phyloP scores from a whole-genome alignment of 1,140 invertebrate genomes.

The Triops cancriformis region DNA sequence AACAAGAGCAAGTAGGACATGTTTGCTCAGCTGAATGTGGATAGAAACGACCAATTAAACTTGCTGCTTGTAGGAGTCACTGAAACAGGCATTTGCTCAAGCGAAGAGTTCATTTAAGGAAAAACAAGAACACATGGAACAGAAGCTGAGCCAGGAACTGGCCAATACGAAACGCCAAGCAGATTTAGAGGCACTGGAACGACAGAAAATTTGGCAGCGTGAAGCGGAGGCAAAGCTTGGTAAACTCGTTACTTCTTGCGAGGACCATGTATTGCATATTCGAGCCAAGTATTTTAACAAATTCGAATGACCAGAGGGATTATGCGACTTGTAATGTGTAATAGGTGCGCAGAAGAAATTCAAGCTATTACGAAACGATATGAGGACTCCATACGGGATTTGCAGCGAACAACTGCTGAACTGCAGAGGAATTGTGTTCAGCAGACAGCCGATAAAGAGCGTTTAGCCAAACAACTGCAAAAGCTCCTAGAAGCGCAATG shows the following conservation, averaged over 20 bases:
- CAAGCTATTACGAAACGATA: neutral
- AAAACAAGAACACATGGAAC: neutral
- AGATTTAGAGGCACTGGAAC: neutral
- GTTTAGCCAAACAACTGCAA: neutral
- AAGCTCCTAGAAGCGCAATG: neutral
- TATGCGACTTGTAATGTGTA: neutral
- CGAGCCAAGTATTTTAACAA: neutral
- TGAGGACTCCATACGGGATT: neutral
- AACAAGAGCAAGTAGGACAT: neutral
- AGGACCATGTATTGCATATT: neutral
- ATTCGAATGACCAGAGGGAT: neutral
- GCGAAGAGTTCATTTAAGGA: neutral
- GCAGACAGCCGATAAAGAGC: neutral
- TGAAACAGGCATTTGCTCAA: neutral
- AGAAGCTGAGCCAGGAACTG: neutral
- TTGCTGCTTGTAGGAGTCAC: neutral
- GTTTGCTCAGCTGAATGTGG: neutral
- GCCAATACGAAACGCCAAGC: neutral
- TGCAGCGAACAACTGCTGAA: neutral
- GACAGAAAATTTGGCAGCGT: neutral
- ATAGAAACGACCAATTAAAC: neutral
- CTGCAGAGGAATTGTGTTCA: neutral
- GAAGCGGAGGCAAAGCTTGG: neutral
- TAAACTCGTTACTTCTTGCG: neutral
- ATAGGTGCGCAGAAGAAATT: neutral